phyloP scores from a whole-genome alignment of 2,888 invertebrate genomes.

The Petrolisthes manimaculis region DNA sequence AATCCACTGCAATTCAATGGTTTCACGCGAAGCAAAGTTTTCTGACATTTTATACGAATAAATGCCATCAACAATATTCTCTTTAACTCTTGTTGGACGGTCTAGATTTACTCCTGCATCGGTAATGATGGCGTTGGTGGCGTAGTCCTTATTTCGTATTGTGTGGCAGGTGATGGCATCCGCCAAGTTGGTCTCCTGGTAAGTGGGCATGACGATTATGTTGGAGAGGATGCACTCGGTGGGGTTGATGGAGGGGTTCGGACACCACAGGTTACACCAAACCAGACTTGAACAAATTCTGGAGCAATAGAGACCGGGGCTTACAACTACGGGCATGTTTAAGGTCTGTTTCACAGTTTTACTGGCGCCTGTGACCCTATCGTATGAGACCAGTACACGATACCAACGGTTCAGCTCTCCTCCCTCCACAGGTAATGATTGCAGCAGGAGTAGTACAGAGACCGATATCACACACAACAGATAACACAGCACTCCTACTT shows the following conservation, averaged over 20 bases:
- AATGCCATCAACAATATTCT: background rate
- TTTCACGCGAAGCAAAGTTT: background rate
- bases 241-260: background rate
- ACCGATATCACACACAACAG: background rate
- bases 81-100: background rate
- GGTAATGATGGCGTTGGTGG: background rate
- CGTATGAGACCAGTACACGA: background rate
- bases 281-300: background rate
- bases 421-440: background rate
- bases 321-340: background rate
- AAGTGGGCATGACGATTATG: background rate
- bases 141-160: background rate
- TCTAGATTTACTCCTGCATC: background rate
- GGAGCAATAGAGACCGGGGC: background rate
- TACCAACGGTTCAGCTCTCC: background rate
- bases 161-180: constrained; percentile 8
- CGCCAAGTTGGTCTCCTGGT: background rate
- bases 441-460: background rate
- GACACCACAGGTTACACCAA: background rate
- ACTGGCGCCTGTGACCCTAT: background rate
- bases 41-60: background rate
- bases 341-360: background rate
- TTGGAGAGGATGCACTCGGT: background rate
- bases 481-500: too few species aligned
- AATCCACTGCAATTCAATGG: background rate